Percentiles rank a stretch among this genome's conserved stretches.
phyloP scores from a whole-genome alignment of 2,113 vertebrate genomes.

The Engystomops pustulosus region DNA sequence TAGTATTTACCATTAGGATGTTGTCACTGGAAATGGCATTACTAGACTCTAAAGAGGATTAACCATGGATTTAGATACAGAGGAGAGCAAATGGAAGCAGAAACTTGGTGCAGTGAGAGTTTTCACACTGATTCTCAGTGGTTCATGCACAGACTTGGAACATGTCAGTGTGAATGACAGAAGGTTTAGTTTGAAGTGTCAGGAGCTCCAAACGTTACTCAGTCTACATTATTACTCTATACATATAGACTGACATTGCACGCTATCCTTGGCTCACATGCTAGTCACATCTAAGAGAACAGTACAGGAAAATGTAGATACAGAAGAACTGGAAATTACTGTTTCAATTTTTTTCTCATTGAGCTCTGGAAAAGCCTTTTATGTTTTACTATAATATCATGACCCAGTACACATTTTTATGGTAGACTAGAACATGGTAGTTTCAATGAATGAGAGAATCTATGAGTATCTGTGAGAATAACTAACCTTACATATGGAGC shows the following conservation, averaged over 20 bases:
- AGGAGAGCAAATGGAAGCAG: background rate
- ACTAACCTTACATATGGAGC: background rate
- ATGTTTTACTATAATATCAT: background rate
- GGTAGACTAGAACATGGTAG: background rate
- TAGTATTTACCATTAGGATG: constrained; percentile 27
- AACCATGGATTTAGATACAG: background rate
- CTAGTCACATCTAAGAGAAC: background rate
- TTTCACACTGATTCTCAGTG: background rate
- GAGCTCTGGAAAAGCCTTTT: background rate
- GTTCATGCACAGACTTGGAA: background rate
- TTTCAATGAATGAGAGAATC: background rate
- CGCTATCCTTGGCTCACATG: background rate
- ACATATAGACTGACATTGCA: background rate
- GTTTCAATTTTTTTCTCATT: too few relatives aligned
- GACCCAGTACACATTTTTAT: background rate
- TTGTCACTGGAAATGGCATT: constrained; percentile 38
- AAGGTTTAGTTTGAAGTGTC: background rate
- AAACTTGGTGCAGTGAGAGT: too few relatives aligned
- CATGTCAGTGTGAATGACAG: constrained; percentile 10
- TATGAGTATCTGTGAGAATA: background rate
- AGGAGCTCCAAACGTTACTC: background rate
- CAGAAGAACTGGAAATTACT: background rate
- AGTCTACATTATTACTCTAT: constrained; percentile 11
- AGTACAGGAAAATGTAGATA: background rate
- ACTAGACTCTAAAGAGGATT: constrained; percentile 48